phyloP scores from a whole-genome alignment of 2,888 invertebrate species.

The Pseudeuparius sepicola region DNA sequence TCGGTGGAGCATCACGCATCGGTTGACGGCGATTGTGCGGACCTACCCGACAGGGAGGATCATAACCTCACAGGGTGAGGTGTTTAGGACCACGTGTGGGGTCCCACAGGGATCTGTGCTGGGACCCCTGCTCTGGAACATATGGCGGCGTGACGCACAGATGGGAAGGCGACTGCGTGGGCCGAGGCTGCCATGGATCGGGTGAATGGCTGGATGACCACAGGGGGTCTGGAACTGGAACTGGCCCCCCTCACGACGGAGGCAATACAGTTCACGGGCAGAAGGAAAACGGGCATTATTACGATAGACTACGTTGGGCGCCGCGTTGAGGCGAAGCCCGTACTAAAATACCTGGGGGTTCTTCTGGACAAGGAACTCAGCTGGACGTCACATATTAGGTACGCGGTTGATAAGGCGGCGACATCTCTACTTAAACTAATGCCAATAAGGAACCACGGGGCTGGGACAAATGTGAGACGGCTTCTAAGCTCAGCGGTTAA shows the following conservation, averaged over 20 bases:
- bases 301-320: no score
- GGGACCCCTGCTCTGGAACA: slow-evolving; percentile 6
- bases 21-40: background rate
- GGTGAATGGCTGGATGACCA: no score
- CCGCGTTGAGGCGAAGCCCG: no score
- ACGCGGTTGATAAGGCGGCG: background rate
- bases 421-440: background rate
- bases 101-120: slow-evolving; percentile 10
- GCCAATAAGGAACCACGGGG: no score
- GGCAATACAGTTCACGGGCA: no score
- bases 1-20: background rate
- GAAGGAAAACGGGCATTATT: no score
- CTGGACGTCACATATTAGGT: slow-evolving; percentile 1
- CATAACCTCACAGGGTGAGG: background rate
- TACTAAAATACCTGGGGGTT: slow-evolving; percentile 4
- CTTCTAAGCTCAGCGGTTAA: background rate
- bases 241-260: no score
- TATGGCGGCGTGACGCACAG: slow-evolving; percentile 3
- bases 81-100: background rate
- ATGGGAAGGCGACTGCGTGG: no score
- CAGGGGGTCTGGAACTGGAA: no score
- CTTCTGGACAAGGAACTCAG: no score
- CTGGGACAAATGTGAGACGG: background rate
- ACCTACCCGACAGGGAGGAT: background rate
- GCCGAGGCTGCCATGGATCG: no score